A percentile compares a stretch with the other conserved stretches of the same genome.
Conservation (phyloP, 1,140 invertebrate genomes). For the Lysiphlebus fabarum region DNA sequence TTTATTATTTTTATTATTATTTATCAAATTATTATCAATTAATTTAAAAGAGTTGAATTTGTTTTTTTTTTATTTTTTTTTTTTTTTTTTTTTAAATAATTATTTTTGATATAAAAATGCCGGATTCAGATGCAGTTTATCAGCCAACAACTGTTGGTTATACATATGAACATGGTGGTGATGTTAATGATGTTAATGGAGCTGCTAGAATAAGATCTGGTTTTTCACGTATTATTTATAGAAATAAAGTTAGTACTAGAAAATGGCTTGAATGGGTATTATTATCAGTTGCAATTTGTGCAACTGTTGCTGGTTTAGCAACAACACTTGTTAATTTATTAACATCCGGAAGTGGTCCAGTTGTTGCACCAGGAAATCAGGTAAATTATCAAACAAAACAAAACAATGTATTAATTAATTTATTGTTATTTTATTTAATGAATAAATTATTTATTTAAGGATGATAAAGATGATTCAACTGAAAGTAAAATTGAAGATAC, state of each 20-base stretch:
- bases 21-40: too few relatives aligned
- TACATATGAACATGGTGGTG: slow-evolving; percentile 45
- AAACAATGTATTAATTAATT: not conserved
- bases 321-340: slow-evolving; percentile 46
- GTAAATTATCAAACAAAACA: slow-evolving; percentile 4
- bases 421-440: slow-evolving; percentile 2
- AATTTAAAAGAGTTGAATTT: not conserved
- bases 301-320: slow-evolving; percentile 45
- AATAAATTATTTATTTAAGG: slow-evolving; percentile 15
- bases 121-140: slow-evolving; percentile 51
- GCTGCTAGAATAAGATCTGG: slow-evolving; percentile 41
- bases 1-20: too few relatives aligned
- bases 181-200: slow-evolving; percentile 33
- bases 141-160: slow-evolving; percentile 54
- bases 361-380: slow-evolving; percentile 26
- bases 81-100: not conserved
- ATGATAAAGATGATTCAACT: slow-evolving; percentile 32
- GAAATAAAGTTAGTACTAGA: slow-evolving; percentile 49
- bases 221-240: slow-evolving; percentile 49
- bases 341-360: slow-evolving; percentile 19
- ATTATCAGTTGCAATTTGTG: slow-evolving; percentile 44
- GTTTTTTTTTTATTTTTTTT: not conserved
- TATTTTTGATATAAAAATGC: slow-evolving; percentile 31
- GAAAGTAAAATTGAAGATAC: slow-evolving; percentile 18
- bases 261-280: slow-evolving; percentile 52